Percentiles rank a stretch among this genome's conserved stretches.
Conservation (phyloP, 2,888 invertebrate genomes). For the Oscheius sp. region DNA sequence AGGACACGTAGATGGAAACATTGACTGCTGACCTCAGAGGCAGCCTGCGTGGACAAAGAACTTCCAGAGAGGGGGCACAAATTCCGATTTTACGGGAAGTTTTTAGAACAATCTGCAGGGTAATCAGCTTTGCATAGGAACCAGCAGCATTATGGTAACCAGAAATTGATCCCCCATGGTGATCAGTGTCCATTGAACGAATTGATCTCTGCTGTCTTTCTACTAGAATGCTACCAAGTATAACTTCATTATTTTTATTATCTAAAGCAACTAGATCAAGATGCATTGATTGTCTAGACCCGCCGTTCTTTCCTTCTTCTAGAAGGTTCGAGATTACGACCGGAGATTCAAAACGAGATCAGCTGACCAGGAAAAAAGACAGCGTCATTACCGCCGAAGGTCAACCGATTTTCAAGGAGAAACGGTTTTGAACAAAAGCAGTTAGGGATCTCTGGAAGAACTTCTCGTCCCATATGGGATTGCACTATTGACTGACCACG, state of each 20-base stretch:
- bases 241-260: too few relatives aligned
- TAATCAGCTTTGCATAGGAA: too few relatives aligned
- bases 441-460: neutral
- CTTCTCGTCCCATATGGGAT: neutral
- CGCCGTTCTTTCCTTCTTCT: neutral
- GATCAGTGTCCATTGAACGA: too few relatives aligned
- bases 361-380: conserved; percentile 25
- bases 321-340: neutral
- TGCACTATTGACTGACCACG: conserved; percentile 12
- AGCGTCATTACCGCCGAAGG: conserved; percentile 7
- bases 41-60: neutral
- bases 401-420: conserved; percentile 14
- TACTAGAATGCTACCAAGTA: too few relatives aligned
- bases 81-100: too few relatives aligned
- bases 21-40: neutral
- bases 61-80: too few relatives aligned
- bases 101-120: too few relatives aligned
- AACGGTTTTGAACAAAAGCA: neutral
- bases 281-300: neutral
- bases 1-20: neutral
- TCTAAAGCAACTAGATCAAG: too few relatives aligned
- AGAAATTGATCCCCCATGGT: too few relatives aligned
- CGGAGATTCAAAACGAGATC: conserved; percentile 24
- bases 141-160: too few relatives aligned
- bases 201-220: too few relatives aligned